Evolutionary conservation across 2,888 invertebrate genomes (phyloP).

Genomic region (Rhimphoctona megacephalus): DNA sequence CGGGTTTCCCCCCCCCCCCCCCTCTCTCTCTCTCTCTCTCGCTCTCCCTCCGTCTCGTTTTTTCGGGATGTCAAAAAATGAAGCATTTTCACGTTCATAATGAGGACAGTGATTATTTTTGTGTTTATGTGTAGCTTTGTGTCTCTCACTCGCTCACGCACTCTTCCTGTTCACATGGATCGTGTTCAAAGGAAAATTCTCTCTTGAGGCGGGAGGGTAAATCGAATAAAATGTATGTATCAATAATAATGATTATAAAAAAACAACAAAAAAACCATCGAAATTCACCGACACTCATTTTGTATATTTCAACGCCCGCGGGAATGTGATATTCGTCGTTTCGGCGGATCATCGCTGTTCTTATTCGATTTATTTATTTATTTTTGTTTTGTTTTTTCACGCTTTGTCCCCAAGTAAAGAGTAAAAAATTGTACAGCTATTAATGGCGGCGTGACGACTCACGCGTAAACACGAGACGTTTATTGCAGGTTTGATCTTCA

Average conservation of each 20-base stretch:
- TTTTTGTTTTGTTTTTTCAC: not conserved
- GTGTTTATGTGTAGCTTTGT: slow-evolving; percentile 10
- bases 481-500: slow-evolving; percentile 39
- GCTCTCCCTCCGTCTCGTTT: slow-evolving; percentile 32
- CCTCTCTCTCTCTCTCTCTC: slow-evolving; percentile 46
- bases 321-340: slow-evolving; percentile 19
- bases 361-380: slow-evolving; percentile 6
- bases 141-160: not conserved
- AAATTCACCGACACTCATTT: slow-evolving; percentile 9
- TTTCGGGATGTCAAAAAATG: slow-evolving; percentile 4
- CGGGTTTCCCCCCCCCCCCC: slow-evolving; percentile 18
- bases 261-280: slow-evolving; percentile 8
- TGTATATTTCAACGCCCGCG: not conserved
- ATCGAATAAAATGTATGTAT: slow-evolving; percentile 22
- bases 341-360: not conserved
- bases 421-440: slow-evolving; percentile 65
- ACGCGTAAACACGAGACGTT: not conserved
- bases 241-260: not conserved
- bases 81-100: not conserved
- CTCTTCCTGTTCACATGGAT: not conserved
- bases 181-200: slow-evolving; percentile 3
- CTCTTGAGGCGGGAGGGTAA: slow-evolving; percentile 6
- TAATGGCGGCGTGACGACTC: slow-evolving; percentile 40
- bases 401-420: slow-evolving; percentile 50
- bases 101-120: slow-evolving; percentile 9